Conservation (phyloP, 2,888 invertebrate species). For the Tryphoninae sp. region DNA sequence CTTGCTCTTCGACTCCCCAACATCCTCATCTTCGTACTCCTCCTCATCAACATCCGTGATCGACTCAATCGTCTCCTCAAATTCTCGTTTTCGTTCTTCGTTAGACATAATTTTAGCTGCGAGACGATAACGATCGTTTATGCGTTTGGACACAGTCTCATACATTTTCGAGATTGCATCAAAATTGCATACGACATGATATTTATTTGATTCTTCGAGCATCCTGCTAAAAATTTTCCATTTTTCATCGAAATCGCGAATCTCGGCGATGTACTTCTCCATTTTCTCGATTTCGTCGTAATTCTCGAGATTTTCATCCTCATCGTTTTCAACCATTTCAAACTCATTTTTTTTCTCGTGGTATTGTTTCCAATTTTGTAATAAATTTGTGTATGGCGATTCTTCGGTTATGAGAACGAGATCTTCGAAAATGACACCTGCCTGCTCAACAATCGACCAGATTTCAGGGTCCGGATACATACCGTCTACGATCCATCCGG, state of each 20-base stretch:
- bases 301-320: constrained; percentile 5
- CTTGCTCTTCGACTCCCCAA: constrained; percentile 70
- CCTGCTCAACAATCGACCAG: constrained; percentile 81
- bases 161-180: constrained; percentile 73
- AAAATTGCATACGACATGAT: constrained; percentile 68
- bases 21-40: constrained; percentile 66
- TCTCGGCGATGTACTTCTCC: constrained; percentile 51
- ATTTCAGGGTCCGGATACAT: constrained; percentile 82
- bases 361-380: constrained; percentile 69
- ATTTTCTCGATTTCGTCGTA: constrained; percentile 50
- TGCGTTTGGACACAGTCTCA: constrained; percentile 71
- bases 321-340: constrained; percentile 42
- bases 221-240: constrained; percentile 69
- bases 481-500: constrained; percentile 85
- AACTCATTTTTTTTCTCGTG: constrained; percentile 20
- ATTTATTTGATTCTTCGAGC: constrained; percentile 66
- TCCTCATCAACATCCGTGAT: constrained; percentile 80
- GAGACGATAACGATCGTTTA: constrained; percentile 79
- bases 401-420: constrained; percentile 83
- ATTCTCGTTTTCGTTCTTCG: constrained; percentile 72
- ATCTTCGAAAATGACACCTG: constrained; percentile 83
- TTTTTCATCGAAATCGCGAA: constrained; percentile 60
- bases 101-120: constrained; percentile 81
- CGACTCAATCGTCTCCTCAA: constrained; percentile 80
- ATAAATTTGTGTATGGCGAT: constrained; percentile 80